These are phyloP conservation scores for Tetragnatha montana DNA, from an alignment of 2,888 invertebrate genomes.

Conservation along the genomic window DNA sequence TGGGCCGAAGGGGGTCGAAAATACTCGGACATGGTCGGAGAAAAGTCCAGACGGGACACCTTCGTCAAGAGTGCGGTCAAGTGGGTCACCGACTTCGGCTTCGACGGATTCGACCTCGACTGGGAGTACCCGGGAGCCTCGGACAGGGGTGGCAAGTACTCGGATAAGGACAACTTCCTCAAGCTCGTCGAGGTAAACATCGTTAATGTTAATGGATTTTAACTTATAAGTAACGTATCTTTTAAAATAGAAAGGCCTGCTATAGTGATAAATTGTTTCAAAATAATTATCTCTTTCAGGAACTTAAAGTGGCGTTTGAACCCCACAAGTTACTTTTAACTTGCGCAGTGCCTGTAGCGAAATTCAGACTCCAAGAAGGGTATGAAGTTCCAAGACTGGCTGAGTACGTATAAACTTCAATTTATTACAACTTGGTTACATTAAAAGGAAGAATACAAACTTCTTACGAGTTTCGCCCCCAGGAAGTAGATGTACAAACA, in stretches of 20 bases:
- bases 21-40: conserved; percentile 87
- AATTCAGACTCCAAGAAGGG: conserved; percentile 90
- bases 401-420: conserved; percentile 80
- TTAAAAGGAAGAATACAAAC: no score
- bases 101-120: conserved; percentile 91
- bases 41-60: conserved; percentile 82
- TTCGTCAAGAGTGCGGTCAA: conserved; percentile 87
- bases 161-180: conserved; percentile 88
- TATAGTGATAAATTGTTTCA: neutral
- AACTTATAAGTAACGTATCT: no score
- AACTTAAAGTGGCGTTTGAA: conserved; percentile 86
- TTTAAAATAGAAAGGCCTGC: neutral
- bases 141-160: conserved; percentile 88
- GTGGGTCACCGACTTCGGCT: conserved; percentile 84
- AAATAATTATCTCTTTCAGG: conserved; percentile 82
- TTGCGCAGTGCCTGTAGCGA: conserved; percentile 91
- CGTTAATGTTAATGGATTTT: neutral
- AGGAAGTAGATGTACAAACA: no score
- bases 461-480: no score
- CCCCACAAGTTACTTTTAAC: conserved; percentile 89
- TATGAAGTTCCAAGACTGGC: conserved; percentile 93
- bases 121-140: conserved; percentile 95
- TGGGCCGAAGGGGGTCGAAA: conserved; percentile 94
- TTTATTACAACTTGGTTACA: no score
- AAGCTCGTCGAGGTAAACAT: conserved; percentile 71